Evolutionary conservation across 2,888 invertebrate genomes (phyloP), one percentile per base, ranked within the genome.

Genomic region (Marronus borbonicus): DNA sequence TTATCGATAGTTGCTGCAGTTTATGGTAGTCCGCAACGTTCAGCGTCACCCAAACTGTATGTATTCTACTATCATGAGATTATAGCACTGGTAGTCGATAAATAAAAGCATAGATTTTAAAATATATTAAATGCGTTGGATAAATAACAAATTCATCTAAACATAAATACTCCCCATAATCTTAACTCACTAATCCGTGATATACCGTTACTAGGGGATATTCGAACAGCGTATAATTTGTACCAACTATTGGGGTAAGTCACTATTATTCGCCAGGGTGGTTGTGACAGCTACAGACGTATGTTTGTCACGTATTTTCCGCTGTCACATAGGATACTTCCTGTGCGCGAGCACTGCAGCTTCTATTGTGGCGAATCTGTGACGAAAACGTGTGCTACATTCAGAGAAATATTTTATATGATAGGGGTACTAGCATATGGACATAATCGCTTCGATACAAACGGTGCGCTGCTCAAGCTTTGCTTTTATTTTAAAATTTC

Each of bases 231-330:
- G 85, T 86, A 85, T 86, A 86, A 86, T 86, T 86, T 85, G 83
- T 84, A 84, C 81, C 84, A 90, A 81, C 89, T 89, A 81, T 90
- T 91, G 82, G 91, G 91, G 76, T 89, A 82, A 24, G 88, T 85
- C 62, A 88, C 86, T 62, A 78, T 80, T 80, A 78, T 76, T 55
- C 79, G 82, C 79, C 80, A 83, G 69, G 88, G 86, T 84, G 86
- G 85, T 84, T 86, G 86, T 84, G 88, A 90, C 84, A 89, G 89
- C 81, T 89, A 88, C 78, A 90, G 84, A 84, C 83, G 85, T 85
- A 85, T 86, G 86, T 86, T 86, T 87, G 86, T 86, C 85, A 84
- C 85, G 84, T 81, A 83, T 80, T 81, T 82, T 81, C 81, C 80
- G 80, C 80, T 78, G 81, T 81, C 80, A 81, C 70, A 80, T 78